Base-by-base conservation (phyloP, 1,140 invertebrate species). In the Heliothis subflexa region DNA sequence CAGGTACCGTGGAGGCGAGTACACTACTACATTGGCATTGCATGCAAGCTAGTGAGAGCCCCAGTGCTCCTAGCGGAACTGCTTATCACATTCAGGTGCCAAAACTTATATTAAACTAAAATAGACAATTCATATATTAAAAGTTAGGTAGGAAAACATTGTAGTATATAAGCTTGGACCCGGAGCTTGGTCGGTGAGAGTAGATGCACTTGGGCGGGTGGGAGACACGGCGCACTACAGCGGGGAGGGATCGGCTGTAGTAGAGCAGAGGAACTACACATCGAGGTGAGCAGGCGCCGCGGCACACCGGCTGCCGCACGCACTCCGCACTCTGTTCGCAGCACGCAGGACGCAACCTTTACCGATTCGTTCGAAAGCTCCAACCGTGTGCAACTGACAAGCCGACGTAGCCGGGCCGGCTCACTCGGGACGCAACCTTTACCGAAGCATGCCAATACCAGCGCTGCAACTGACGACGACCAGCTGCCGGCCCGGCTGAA, bases 101-200 rank as follows among this genome's bases (percentile, higher is more conserved):
- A 9, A 25, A 25, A 57, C n/a, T 25, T 11, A 18, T 57, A 57
- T 57, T 21, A 25, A 55, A 55, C 54, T 55, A 55, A n/a, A 55
- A 25, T 25, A 57, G 13, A 2, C 11, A 57, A 16, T 12, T 10
- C 12, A 57, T 57, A 25, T 57, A 57, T 57, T 57, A 57, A 57
- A 57, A 57, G 21, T 25, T 55, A 54, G 14, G n/a, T 54, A 55
- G 5, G 33, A 40, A 40, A 40, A 40, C 33, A 40, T 57, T 57
- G 55, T 25, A 25, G 21, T 40, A 40, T 40, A 40, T 57, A 57
- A 57, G 55, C 55, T 57, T 57, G 55, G 55, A 57, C 55, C 55
- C 55, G 21, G 55, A 57, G 55, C 55, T 57, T 57, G 55, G 55
- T 57, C 55, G 55, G 18, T 40, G 33, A 40, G 33, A 57, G 10